phyloP scores from a whole-genome alignment of 2,888 invertebrate genomes.

The Penaeus monodon region DNA sequence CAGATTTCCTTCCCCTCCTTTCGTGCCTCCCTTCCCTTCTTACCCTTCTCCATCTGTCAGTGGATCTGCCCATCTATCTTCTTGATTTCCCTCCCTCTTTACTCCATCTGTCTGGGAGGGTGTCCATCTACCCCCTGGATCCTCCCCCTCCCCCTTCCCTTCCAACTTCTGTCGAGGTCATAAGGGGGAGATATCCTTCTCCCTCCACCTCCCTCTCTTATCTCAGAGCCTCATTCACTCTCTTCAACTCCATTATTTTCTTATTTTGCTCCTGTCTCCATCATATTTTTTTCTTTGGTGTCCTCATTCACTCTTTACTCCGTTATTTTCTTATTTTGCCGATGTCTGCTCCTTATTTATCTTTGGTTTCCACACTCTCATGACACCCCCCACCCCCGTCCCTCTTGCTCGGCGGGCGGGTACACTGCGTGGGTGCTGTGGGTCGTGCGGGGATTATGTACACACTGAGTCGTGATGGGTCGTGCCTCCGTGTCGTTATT shows the following conservation, averaged over 20 bases:
- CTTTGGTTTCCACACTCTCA: neutral
- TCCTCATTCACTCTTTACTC: neutral
- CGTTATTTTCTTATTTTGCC: neutral
- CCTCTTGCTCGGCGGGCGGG: neutral
- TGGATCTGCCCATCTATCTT: neutral
- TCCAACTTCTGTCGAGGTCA: neutral
- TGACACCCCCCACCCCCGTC: neutral
- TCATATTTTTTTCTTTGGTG: neutral
- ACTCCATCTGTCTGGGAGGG: too few species aligned
- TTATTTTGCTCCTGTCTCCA: neutral
- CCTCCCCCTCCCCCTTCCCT: neutral
- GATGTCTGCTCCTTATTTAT: neutral
- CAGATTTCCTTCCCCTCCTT: too few species aligned
- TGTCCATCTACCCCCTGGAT: neutral
- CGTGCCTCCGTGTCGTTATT: conserved; percentile 1
- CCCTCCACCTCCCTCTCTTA: neutral
- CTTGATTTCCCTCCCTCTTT: too few species aligned
- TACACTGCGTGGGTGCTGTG: too few species aligned
- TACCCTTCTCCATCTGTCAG: neutral
- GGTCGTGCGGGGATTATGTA: too few species aligned
- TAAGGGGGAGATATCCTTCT: neutral
- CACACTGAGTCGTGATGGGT: neutral
- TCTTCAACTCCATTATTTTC: neutral
- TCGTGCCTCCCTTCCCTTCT: too few species aligned
- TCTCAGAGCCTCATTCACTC: neutral